phyloP scores from a whole-genome alignment of 2,888 invertebrate genomes.

The Drosophila recens region DNA sequence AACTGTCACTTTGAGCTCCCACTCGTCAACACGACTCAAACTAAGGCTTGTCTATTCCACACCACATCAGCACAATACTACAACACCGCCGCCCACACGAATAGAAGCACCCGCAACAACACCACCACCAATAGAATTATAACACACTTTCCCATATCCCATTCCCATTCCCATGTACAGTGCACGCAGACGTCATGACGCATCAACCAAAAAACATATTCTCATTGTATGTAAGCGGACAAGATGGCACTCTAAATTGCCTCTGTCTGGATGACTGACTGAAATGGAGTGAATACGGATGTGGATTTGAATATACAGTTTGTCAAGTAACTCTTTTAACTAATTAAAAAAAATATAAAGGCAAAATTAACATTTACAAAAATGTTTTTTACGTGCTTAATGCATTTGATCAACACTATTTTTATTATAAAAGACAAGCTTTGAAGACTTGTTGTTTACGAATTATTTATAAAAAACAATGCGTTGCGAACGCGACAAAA shows the following conservation, averaged over 20 bases:
- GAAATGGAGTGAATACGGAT: constrained; percentile 1
- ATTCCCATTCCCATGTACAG: neutral
- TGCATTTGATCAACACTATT: no score
- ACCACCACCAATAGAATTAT: neutral
- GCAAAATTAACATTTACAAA: no score
- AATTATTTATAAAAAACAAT: no score
- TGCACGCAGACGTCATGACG: constrained; percentile 60
- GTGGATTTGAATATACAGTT: neutral
- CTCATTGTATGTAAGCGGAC: constrained; percentile 6
- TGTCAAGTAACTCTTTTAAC: neutral
- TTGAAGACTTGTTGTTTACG: no score
- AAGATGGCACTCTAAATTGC: constrained; percentile 56
- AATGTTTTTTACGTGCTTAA: no score
- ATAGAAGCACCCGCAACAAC: constrained; percentile 2
- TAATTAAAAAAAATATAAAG: no score
- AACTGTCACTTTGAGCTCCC: constrained; percentile 53
- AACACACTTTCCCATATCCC: neutral
- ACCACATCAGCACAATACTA: constrained; percentile 2
- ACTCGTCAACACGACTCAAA: constrained; percentile 2
- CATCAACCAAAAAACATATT: constrained; percentile 38
- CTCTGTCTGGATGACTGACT: constrained; percentile 11
- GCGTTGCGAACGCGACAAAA: no score
- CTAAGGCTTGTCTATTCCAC: constrained; percentile 8
- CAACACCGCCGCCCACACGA: neutral
- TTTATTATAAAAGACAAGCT: no score